Evolutionary conservation across 2,113 vertebrate genomes (phyloP).

Genomic region (Vulpes vulpes): DNA sequence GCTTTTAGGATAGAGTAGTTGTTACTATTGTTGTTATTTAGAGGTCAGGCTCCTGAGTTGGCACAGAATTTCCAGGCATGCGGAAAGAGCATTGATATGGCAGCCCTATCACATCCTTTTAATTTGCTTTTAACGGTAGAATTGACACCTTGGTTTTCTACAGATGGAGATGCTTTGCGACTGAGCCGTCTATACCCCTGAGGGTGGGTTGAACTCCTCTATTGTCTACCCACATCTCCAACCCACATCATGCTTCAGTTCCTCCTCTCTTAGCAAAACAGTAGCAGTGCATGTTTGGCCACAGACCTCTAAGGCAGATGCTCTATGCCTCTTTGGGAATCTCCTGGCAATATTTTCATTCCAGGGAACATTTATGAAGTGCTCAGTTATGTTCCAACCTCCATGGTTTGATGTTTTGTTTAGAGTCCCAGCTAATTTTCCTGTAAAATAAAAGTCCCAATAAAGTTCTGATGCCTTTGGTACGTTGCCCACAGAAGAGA

Average conservation of each 20-base stretch:
- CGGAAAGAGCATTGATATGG: neutral
- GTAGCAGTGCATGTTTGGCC: neutral
- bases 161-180: neutral
- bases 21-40: conserved; percentile 32
- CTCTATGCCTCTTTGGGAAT: neutral
- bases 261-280: conserved; percentile 5
- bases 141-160: conserved; percentile 43
- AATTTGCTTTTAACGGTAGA: neutral
- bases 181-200: neutral
- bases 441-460: neutral
- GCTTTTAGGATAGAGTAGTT: neutral
- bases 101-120: neutral
- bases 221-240: neutral
- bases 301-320: neutral
- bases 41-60: neutral
- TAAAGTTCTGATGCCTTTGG: conserved; percentile 37
- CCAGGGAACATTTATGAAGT: neutral
- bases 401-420: neutral
- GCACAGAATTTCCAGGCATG: neutral
- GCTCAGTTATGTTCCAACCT: neutral
- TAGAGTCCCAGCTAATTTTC: neutral
- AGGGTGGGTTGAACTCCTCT: neutral
- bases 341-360: conserved; percentile 52
- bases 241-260: neutral
- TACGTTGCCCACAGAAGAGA: conserved; percentile 35